A percentile compares a stretch with the other conserved stretches of the same genome.
Evolutionary conservation across 2,113 vertebrate genomes (phyloP).

Genomic region (Burhinus bistriatus): DNA sequence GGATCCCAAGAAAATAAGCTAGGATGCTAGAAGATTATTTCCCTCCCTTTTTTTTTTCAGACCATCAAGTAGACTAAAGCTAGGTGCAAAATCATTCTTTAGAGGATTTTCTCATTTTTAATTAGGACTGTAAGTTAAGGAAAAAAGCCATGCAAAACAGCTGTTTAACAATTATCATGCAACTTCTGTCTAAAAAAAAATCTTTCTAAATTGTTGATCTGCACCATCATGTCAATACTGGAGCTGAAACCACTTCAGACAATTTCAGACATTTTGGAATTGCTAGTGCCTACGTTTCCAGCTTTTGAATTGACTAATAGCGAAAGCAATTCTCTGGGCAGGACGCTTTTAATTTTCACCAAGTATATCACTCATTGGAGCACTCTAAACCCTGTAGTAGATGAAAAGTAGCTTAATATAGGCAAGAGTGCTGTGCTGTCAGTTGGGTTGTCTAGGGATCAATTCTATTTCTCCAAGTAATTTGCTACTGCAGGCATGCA

Average conservation of each 20-base stretch:
- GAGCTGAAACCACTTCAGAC: neutral
- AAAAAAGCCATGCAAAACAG: neutral
- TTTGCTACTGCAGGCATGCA: neutral
- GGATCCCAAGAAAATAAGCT: neutral
- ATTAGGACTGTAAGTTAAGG: neutral
- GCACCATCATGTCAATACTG: neutral
- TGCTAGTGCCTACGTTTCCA: neutral
- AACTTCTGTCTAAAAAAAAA: neutral
- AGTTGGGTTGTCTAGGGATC: neutral
- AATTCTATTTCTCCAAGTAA: conserved; percentile 5
- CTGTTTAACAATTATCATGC: neutral
- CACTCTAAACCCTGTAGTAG: neutral
- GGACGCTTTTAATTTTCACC: neutral
- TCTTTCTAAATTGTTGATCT: neutral
- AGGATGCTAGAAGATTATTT: neutral
- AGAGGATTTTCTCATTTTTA: neutral
- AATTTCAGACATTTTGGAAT: neutral
- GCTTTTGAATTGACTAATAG: neutral
- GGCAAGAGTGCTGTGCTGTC: neutral
- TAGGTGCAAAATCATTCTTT: neutral
- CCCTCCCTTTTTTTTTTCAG: rapidly evolving
- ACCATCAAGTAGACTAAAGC: neutral
- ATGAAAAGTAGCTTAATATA: conserved; percentile 1
- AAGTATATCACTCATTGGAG: neutral
- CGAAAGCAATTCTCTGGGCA: conserved; percentile 7